Evolutionary conservation across 1,140 invertebrate genomes (phyloP).

Genomic region (Drosophila bocqueti): DNA sequence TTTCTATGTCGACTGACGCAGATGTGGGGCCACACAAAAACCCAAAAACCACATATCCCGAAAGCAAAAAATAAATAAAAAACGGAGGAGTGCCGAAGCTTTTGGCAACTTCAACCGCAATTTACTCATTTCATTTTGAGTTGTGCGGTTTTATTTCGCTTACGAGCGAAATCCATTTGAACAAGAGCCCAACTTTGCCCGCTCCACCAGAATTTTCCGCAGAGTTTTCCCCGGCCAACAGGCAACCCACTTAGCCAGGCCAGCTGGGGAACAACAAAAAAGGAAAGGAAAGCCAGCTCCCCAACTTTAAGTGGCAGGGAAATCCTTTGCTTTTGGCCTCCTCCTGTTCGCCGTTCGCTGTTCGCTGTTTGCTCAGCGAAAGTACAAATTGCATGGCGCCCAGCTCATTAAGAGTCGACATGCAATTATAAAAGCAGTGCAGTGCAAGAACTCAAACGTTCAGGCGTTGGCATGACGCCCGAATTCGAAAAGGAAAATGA

Average conservation of each 20-base stretch:
- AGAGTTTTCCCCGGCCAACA: slow-evolving; percentile 26
- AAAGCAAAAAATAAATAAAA: slow-evolving; percentile 6
- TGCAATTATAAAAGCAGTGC: slow-evolving; percentile 78
- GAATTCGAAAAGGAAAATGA: slow-evolving; percentile 17
- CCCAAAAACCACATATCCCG: slow-evolving; percentile 20
- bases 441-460: slow-evolving; percentile 58
- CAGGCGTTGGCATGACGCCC: slow-evolving; percentile 66
- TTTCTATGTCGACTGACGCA: slow-evolving; percentile 6
- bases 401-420: slow-evolving; percentile 74
- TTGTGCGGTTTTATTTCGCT: slow-evolving; percentile 78
- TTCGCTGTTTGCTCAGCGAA: slow-evolving; percentile 45
- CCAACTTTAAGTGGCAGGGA: slow-evolving; percentile 72
- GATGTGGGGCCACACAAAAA: slow-evolving; percentile 17
- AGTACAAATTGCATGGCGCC: slow-evolving; percentile 75
- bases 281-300: slow-evolving; percentile 22
- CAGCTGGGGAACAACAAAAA: slow-evolving; percentile 26
- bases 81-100: slow-evolving; percentile 34
- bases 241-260: slow-evolving; percentile 38
- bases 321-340: slow-evolving; percentile 52
- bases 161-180: slow-evolving; percentile 77
- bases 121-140: slow-evolving; percentile 81
- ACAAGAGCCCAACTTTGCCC: slow-evolving; percentile 63
- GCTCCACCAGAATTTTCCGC: slow-evolving; percentile 40
- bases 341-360: slow-evolving; percentile 12
- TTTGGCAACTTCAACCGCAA: slow-evolving; percentile 74